Evolutionary conservation across 2,797 vertebrate genomes (phyloP).

Genomic region (Pipistrellus nathusii): DNA sequence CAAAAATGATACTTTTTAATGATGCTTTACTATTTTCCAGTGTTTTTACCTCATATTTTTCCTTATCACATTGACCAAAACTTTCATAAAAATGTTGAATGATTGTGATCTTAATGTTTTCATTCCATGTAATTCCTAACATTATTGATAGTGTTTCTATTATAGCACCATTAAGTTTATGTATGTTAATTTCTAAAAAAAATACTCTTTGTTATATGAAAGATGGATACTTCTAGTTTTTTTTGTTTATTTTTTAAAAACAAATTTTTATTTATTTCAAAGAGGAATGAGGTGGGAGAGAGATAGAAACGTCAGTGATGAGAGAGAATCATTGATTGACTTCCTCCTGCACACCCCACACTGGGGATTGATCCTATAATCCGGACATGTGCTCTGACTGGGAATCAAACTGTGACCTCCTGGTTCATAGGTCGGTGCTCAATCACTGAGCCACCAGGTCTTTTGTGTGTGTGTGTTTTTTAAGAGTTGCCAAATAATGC

Average conservation of each 20-base stretch:
- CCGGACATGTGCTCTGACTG: too few relatives aligned
- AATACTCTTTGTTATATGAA: slow-evolving; percentile 13
- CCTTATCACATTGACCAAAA: slow-evolving; percentile 36
- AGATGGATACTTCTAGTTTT: not conserved
- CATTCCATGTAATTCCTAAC: slow-evolving; percentile 15
- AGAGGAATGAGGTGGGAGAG: too few relatives aligned
- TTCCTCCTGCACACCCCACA: too few relatives aligned
- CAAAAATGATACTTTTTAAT: slow-evolving; percentile 65
- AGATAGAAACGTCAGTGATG: too few relatives aligned
- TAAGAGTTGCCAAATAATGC: not conserved
- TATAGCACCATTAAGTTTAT: slow-evolving; percentile 23
- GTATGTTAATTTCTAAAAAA: slow-evolving; percentile 57
- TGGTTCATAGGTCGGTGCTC: too few relatives aligned
- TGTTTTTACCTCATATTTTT: slow-evolving; percentile 47
- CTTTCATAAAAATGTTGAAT: slow-evolving; percentile 32
- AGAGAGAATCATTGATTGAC: too few relatives aligned
- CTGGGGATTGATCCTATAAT: too few relatives aligned
- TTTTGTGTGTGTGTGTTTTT: not conserved
- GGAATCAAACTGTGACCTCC: too few relatives aligned
- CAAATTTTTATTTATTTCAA: too few relatives aligned
- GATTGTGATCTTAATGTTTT: slow-evolving; percentile 29
- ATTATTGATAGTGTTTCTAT: slow-evolving; percentile 25
- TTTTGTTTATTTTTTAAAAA: not conserved
- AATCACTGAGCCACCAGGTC: too few relatives aligned
- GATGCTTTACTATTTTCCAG: slow-evolving; percentile 25